Evolutionary conservation across 1,140 invertebrate species (phyloP), one percentile per base, ranked within the genome.

Genomic region (Dysdera silvatica): DNA sequence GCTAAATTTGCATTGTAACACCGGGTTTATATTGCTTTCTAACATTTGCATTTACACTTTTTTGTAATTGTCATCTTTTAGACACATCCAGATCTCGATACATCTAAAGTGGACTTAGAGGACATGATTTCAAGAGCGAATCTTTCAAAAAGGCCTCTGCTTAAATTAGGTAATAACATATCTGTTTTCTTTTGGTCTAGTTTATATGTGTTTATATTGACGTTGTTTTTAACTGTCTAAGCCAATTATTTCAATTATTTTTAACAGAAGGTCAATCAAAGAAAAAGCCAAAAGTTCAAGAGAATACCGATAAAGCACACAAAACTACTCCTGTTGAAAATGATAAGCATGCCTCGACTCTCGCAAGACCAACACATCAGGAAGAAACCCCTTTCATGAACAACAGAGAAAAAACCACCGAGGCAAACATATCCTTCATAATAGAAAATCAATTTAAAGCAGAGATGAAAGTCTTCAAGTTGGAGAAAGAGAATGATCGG

Each of bases 71-170:
- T 23, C 53, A 35, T 70, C 66, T 49, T 67, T n/a, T 66, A 82
- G 81, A 72, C 79, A 29, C 68, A 73, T 52, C 74, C 75, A 2
- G 82, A 83, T 69, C 68, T 84, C 31, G 80, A 82, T 66, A 83
- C 79, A 0, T 77, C 79, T 60, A 80, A 79, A 24, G 81, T 84
- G 24, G 78, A 78, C 0, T 70, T 84, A 2, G 76, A 82, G 26
- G 82, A 84, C 69, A 75, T 85, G n/a, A 76, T 80, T 51, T 70
- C 76, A 47, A 69, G 82, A 64, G 79, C 81, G 53, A 74, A 75
- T 63, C 69, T 74, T 18, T 68, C 66, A 16, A 75, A 73, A 43
- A 72, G 75, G 45, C 29, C 54, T 28, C 66, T 66, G 35, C 63
- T 65, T 12, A 74, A 72, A 61, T 20, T 75, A 79, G 52, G 69